Evolutionary conservation across 2,797 vertebrate species (phyloP).

Genomic region (Choloepus didactylus): DNA sequence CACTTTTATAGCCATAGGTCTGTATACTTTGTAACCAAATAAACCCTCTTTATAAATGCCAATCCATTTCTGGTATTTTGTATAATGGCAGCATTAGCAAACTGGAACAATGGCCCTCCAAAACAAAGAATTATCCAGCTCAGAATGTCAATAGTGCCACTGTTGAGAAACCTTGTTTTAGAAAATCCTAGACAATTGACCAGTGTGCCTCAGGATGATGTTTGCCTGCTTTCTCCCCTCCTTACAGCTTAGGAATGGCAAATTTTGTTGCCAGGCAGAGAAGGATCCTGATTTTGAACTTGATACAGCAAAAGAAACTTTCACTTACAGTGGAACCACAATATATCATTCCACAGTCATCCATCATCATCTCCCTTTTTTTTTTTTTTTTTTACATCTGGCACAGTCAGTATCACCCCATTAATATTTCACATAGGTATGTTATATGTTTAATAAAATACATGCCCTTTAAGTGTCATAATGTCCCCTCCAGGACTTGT

Average conservation of each 20-base stretch:
- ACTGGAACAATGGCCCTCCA: neutral
- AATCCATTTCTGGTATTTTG: too few species aligned
- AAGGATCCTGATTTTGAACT: conserved; percentile 39
- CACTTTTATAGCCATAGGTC: too few species aligned
- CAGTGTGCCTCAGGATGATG: neutral
- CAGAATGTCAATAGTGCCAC: neutral
- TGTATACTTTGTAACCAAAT: too few species aligned
- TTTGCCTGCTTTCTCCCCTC: neutral
- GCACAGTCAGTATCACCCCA: neutral
- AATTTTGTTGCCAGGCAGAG: conserved; percentile 35
- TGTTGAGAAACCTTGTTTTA: neutral
- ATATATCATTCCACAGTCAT: conserved; percentile 5
- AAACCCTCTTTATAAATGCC: too few species aligned
- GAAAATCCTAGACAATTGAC: neutral
- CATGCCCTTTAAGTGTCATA: conserved; percentile 59
- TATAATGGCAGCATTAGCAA: too few species aligned
- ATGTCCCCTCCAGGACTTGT: conserved; percentile 47
- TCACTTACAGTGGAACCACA: neutral
- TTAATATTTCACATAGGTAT: conserved; percentile 40
- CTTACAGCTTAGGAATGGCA: neutral
- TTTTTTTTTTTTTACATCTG: neutral
- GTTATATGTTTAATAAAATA: conserved; percentile 56
- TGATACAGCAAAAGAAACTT: conserved; percentile 41
- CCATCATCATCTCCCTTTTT: neutral
- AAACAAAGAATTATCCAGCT: neutral